A percentile compares a stretch with the other conserved stretches of the same genome.
These are phyloP conservation scores for Orthosia gracilis DNA, from an alignment of 2,888 invertebrate genomes.

Conservation along the genomic window DNA sequence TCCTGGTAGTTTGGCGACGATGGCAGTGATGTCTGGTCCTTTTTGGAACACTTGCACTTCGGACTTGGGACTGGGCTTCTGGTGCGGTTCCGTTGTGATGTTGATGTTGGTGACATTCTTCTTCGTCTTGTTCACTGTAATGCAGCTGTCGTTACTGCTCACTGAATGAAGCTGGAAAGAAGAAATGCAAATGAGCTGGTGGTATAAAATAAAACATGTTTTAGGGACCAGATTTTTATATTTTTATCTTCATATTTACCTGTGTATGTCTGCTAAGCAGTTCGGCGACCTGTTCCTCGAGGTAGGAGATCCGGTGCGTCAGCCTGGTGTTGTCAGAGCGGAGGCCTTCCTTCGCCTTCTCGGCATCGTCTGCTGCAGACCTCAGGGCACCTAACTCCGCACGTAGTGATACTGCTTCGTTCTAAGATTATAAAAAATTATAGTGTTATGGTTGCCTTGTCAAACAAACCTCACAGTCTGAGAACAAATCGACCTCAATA, in stretches of 20 bases:
- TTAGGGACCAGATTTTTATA: no score
- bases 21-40: conserved; percentile 95
- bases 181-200: background rate
- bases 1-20: conserved; percentile 93
- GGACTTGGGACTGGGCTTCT: conserved; percentile 86
- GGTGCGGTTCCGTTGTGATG: conserved; percentile 91
- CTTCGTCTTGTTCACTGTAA: conserved; percentile 91
- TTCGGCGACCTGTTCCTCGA: conserved; percentile 96
- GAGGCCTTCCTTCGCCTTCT: conserved; percentile 92
- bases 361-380: conserved; percentile 92
- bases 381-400: conserved; percentile 91
- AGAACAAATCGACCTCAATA: background rate
- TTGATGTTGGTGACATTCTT: conserved; percentile 94
- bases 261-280: conserved; percentile 88
- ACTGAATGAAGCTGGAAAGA: conserved; percentile 80
- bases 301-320: conserved; percentile 96
- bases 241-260: conserved; percentile 66
- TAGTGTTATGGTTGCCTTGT: no score
- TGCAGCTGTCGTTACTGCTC: conserved; percentile 86
- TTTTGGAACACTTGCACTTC: conserved; percentile 94
- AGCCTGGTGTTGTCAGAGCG: conserved; percentile 95
- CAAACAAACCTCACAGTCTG: background rate
- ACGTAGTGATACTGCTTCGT: conserved; percentile 90
- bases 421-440: conserved; percentile 69
- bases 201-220: background rate